Conservation (phyloP, 2,113 vertebrate species). For the Rousettus leschenaultii region DNA sequence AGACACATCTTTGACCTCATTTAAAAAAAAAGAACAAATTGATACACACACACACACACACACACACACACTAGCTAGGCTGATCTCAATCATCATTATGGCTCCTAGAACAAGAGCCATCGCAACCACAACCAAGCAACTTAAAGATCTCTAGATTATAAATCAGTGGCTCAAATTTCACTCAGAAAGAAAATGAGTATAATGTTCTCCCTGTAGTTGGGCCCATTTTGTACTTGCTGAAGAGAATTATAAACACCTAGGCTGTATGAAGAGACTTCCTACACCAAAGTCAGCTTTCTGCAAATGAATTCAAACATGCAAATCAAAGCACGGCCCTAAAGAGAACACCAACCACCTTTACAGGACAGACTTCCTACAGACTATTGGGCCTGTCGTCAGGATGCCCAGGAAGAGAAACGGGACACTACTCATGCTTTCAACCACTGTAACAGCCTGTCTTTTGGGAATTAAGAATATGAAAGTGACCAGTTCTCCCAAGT, state of each 20-base stretch:
- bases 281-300: not conserved
- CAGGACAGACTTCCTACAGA: not conserved
- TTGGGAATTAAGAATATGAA: slow-evolving; percentile 1
- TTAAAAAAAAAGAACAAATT: no score
- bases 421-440: not conserved
- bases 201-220: not conserved
- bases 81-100: not conserved
- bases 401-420: not conserved
- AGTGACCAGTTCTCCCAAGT: slow-evolving; percentile 46
- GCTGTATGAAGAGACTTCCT: not conserved
- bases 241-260: not conserved
- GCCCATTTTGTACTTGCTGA: not conserved
- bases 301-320: not conserved
- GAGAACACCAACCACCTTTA: no score
- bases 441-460: not conserved
- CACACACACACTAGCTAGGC: not conserved
- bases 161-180: not conserved
- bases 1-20: no score
- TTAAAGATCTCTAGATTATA: not conserved
- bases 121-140: not conserved
- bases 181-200: not conserved
- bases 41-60: not conserved
- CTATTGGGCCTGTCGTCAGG: not conserved
- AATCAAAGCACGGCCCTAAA: not conserved
- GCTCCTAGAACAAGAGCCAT: not conserved